Evolutionary conservation across 1,140 invertebrate species (phyloP), one percentile per base, ranked within the genome.

Genomic region (Zophobas morio): DNA sequence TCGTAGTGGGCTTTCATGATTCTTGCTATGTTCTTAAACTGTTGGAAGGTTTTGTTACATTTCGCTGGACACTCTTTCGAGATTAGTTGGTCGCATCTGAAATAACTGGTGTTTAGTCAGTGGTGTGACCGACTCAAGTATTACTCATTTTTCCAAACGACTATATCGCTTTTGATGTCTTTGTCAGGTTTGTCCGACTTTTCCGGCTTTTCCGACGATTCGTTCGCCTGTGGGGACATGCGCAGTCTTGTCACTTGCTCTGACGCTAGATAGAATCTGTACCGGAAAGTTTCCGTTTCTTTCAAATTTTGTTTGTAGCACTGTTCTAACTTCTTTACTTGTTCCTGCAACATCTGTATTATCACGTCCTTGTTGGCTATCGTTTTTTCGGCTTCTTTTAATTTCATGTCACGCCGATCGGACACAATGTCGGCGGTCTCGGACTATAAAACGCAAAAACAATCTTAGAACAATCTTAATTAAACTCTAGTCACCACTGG

Each of bases 251-350:
- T 34, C 42, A 78, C 51, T 78, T 80, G 56, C 73, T 72, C 47
- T 53, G 76, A 40, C 6, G 76, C 76, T 0, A 66, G 6, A 2
- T 39, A 71, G 40, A 79, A 81, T 54, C 81, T 77, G 34, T 71
- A 77, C 8, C 81, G 75, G 2, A 81, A 53, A 46, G 76, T 57
- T 74, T 82, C 78, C 6, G 75, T 77, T 33, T 80, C 63, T 47
- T 78, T 66, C n/a, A 81, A 76, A 53, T 70, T 70, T 8, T 79
- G 74, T 76, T 78, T 81, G 51, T 82, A 82, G n/a, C 74, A 75
- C 1, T 78, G 60, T 56, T 82, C 81, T 2, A 75, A 75, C 78
- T 80, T 81, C 54, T 81, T 77, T 3, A 82, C 63, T 36, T 80
- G 82, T 0, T 60, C 8, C 46, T 81, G 75, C 0, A 82, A 49